Evolutionary conservation across 2,113 vertebrate genomes (phyloP).

Genomic region (Thunnus maccoyii): DNA sequence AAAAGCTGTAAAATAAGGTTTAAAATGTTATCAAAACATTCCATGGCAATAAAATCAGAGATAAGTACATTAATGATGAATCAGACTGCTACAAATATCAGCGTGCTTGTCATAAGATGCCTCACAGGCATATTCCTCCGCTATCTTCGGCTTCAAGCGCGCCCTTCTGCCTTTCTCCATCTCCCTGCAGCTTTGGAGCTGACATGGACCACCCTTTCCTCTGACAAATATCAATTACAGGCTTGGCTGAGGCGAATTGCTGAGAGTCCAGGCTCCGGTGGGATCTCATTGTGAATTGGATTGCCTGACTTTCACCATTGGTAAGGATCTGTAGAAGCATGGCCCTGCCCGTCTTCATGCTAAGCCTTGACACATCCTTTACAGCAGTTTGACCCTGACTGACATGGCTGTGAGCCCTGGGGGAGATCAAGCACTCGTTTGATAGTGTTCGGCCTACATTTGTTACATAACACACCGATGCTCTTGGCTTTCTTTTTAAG

Average conservation of each 20-base stretch:
- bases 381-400: constrained; percentile 63
- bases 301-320: constrained; percentile 61
- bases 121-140: neutral
- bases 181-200: constrained; percentile 34
- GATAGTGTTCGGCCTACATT: constrained; percentile 13
- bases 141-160: neutral
- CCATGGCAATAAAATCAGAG: neutral
- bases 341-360: constrained; percentile 55
- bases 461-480: constrained; percentile 50
- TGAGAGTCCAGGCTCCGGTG: constrained; percentile 47
- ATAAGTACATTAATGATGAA: constrained; percentile 3
- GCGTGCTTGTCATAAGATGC: neutral
- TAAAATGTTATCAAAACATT: neutral
- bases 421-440: constrained; percentile 31
- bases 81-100: constrained; percentile 7
- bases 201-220: constrained; percentile 65
- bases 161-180: constrained; percentile 16
- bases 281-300: constrained; percentile 71
- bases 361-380: constrained; percentile 67
- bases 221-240: constrained; percentile 80
- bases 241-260: constrained; percentile 50
- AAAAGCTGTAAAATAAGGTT: neutral
- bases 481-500: constrained; percentile 32
- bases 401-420: constrained; percentile 56
- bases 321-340: constrained; percentile 53